phyloP scores from a whole-genome alignment of 2,797 vertebrate genomes.

The Melanotaenia boesemani region DNA sequence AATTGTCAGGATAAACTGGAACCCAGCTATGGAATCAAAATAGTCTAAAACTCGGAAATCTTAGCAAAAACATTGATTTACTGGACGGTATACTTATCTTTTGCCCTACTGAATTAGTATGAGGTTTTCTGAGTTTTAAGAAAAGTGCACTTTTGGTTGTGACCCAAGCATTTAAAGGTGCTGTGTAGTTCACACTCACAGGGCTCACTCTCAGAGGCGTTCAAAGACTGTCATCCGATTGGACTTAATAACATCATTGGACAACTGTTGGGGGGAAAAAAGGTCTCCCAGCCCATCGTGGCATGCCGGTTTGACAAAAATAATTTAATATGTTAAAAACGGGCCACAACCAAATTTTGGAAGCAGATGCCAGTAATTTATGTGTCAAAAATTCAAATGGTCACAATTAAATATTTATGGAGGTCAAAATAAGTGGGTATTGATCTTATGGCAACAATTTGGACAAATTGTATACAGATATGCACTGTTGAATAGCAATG shows the following conservation, averaged over 20 bases:
- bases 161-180: not conserved
- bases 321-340: not conserved
- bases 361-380: no score
- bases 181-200: not conserved
- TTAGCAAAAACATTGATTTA: not conserved
- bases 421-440: no score
- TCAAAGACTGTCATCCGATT: slow-evolving; percentile 9
- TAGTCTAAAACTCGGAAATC: not conserved
- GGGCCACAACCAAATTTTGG: no score
- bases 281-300: not conserved
- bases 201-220: not conserved
- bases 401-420: no score
- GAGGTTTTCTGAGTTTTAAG: rapidly evolving
- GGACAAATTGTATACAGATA: no score
- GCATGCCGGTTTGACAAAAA: not conserved
- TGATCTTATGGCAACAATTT: no score
- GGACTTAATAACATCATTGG: not conserved
- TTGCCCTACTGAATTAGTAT: not conserved
- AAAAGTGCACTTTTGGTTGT: not conserved
- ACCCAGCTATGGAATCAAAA: not conserved
- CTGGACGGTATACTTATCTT: not conserved
- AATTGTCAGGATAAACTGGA: not conserved
- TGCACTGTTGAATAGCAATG: no score
- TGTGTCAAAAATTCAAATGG: no score
- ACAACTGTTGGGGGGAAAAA: not conserved